Evolutionary conservation across 2,797 vertebrate species (phyloP), one percentile per base, ranked within the genome.

Genomic region (Dendrocincla tyrannina): DNA sequence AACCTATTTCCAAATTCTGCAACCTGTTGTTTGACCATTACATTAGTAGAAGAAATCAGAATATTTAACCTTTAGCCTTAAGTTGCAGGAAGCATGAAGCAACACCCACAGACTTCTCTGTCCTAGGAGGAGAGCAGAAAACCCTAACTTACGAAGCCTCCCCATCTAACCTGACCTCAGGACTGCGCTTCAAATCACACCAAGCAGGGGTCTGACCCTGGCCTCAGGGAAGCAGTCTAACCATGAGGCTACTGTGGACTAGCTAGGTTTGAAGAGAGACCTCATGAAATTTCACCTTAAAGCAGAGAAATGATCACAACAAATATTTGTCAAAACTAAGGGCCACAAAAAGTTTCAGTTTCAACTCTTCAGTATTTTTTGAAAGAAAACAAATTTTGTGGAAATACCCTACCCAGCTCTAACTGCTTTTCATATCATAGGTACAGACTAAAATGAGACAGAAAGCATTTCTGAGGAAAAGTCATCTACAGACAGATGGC

Each of bases 381-480:
- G 2, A 84, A 82, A 78, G 33, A 69, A 91, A 93, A 68, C 3
- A 46, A 33, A 13, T 8, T 79, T 70, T 72, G 30, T 86, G 49
- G 53, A 73, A 94, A 91, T 79, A 82, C 67, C 27, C 47, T 63
- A 76, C 24, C 25, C 80, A 85, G 25, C 3, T 82, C 59, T 82
- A 49, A 33, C 25, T 70, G 41, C 27, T 70, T 92, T 95, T 76
- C 50, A 52, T 47, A 25, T 73, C 53, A 46, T 52, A 95, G 58
- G 76, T 96, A 63, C 32, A 82, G 58, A 77, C 5, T 70, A 70
- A 89, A 94, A 73, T 27, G 77, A 86, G 74, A 58, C 22, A 86
- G 79, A 93, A 78, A 86, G 25, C n/a, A 84, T 85, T 96, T 95
- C 47, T 91, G 73, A 92, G 85, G 88, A 91, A 92, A 94, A 94